Percentiles rank a stretch among this genome's conserved stretches.
Conservation (phyloP, 37 sponge, comb jelly and placozoan species). For the Agelas oroides region DNA sequence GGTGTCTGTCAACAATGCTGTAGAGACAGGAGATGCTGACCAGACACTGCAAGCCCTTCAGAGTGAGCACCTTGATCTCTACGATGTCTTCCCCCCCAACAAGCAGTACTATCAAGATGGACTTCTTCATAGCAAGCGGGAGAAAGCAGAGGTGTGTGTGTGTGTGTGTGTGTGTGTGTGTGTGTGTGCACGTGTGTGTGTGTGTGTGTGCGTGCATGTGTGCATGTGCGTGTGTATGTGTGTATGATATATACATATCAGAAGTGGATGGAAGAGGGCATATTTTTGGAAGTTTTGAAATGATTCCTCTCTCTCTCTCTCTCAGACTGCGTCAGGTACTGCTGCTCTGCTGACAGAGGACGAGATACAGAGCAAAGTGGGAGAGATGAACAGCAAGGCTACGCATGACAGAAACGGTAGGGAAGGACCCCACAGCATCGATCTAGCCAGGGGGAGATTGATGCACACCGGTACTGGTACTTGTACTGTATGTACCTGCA, state of each 20-base stretch:
- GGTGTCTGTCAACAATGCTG: slow-evolving; percentile 63
- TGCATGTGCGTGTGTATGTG: slow-evolving; percentile 1
- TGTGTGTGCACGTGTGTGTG: too few relatives aligned
- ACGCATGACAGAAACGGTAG: slow-evolving; percentile 59
- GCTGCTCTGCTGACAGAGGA: slow-evolving; percentile 60
- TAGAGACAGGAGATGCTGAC: slow-evolving; percentile 59
- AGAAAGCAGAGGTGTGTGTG: slow-evolving; percentile 41
- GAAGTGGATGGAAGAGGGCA: too few relatives aligned
- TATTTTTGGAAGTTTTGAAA: too few relatives aligned
- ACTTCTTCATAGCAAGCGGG: slow-evolving; percentile 41
- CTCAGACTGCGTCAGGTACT: not conserved
- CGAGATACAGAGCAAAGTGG: slow-evolving; percentile 59
- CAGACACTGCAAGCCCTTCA: slow-evolving; percentile 61
- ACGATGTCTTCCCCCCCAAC: slow-evolving; percentile 63
- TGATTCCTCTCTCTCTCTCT: not conserved
- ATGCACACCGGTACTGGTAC: too few relatives aligned
- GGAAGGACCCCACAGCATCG: not conserved
- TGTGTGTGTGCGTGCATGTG: slow-evolving; percentile 22
- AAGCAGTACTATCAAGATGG: slow-evolving; percentile 76
- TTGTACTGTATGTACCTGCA: too few relatives aligned
- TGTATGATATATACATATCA: too few relatives aligned
- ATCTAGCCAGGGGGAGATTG: too few relatives aligned
- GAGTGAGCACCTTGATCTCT: slow-evolving; percentile 68
- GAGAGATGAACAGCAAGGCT: slow-evolving; percentile 70
- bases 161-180: slow-evolving; percentile 20